Evolutionary conservation across 2,113 vertebrate genomes (phyloP).

Genomic region (Suricata suricatta): DNA sequence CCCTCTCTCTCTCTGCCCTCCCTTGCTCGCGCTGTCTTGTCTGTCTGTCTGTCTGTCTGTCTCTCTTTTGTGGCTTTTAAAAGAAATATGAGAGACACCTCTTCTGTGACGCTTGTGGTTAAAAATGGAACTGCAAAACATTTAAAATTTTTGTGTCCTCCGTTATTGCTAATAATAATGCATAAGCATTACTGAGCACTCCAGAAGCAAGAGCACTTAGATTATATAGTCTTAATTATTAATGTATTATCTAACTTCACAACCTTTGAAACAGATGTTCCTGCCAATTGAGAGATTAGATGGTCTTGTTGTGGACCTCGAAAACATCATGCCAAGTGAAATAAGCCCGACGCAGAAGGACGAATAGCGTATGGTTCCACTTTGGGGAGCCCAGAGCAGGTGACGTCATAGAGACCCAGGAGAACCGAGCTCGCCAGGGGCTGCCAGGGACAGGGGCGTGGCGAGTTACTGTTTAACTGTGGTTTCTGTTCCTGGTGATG

Average conservation of each 20-base stretch:
- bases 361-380: neutral
- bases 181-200: neutral
- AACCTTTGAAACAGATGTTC: neutral
- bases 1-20: no score
- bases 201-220: neutral
- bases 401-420: neutral
- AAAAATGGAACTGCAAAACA: neutral
- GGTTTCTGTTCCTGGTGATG: neutral
- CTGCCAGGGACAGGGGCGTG: neutral
- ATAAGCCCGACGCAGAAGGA: neutral
- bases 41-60: no score
- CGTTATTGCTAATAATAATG: neutral
- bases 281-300: neutral
- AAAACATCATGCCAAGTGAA: neutral
- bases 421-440: neutral
- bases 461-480: neutral
- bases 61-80: neutral
- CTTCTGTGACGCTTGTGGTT: neutral
- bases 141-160: neutral
- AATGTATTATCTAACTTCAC: constrained; percentile 7
- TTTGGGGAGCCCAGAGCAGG: neutral
- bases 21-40: no score
- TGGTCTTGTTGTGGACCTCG: neutral
- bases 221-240: neutral
- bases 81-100: neutral